Conservation (phyloP, 2,888 invertebrate species). For the Hydraecia micacea region DNA sequence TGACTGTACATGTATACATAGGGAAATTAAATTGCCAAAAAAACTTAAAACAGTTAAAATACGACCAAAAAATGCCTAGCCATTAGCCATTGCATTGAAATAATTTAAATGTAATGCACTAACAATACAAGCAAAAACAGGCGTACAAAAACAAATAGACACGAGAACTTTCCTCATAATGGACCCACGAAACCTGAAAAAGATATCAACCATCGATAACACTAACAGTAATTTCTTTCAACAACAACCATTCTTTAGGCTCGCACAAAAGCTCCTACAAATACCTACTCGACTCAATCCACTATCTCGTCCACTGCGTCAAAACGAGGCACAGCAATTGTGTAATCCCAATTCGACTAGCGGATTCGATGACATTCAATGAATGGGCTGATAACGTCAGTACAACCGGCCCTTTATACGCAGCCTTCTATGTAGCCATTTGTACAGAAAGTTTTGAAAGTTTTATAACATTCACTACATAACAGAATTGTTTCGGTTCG, state of each 20-base stretch:
- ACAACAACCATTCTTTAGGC: constrained; percentile 41
- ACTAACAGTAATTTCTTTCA: constrained; percentile 45
- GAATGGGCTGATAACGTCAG: constrained; percentile 72
- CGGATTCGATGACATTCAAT: constrained; percentile 75
- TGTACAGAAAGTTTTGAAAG: constrained; percentile 62
- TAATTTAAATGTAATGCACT: not conserved
- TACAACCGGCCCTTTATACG: constrained; percentile 65
- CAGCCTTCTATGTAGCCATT: constrained; percentile 59
- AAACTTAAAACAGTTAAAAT: not conserved
- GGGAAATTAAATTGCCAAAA: not conserved
- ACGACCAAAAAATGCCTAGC: not conserved
- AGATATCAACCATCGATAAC: constrained; percentile 31
- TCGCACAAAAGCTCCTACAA: constrained; percentile 38
- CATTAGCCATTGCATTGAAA: not conserved
- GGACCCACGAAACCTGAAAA: constrained; percentile 25
- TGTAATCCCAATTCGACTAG: constrained; percentile 73
- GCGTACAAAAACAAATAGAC: not conserved
- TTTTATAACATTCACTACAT: constrained; percentile 57
- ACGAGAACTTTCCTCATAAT: not conserved
- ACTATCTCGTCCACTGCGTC: constrained; percentile 52
- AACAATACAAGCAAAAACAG: not conserved
- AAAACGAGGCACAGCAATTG: constrained; percentile 73
- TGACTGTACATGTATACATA: no score
- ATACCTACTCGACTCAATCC: constrained; percentile 48
- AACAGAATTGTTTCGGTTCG: constrained; percentile 59